Evolutionary conservation across 2,888 invertebrate species (phyloP).

Genomic region (Eupithecia exiguata): DNA sequence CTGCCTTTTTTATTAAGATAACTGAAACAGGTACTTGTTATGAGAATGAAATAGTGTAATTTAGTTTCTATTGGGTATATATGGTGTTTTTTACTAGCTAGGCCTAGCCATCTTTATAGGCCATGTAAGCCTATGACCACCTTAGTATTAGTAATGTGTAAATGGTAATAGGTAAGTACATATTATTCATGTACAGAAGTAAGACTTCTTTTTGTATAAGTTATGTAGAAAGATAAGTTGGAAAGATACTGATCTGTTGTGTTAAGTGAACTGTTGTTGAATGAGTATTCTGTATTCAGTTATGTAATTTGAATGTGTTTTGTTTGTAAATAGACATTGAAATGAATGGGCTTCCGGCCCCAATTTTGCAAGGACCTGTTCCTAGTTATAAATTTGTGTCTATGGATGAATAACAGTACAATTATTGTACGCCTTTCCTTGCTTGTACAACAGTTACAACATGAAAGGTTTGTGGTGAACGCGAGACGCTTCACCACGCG

Average conservation of each 20-base stretch:
- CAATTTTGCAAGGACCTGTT: neutral
- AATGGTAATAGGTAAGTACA: neutral
- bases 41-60: neutral
- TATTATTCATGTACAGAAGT: neutral
- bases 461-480: neutral
- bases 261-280: neutral
- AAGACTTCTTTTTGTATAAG: neutral
- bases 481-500: too few species aligned
- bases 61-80: neutral
- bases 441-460: neutral
- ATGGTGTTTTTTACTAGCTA: neutral
- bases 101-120: neutral
- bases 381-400: neutral
- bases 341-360: neutral
- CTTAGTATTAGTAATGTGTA: too few species aligned
- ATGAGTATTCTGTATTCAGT: conserved; percentile 8
- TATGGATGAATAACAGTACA: neutral
- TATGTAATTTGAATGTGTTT: neutral
- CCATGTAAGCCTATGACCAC: neutral
- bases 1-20: conserved; percentile 83
- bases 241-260: conserved; percentile 19
- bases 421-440: neutral
- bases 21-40: conserved; percentile 14
- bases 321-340: neutral
- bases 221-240: neutral